phyloP scores from a whole-genome alignment of 1,140 invertebrate genomes.

The Musca domestica region DNA sequence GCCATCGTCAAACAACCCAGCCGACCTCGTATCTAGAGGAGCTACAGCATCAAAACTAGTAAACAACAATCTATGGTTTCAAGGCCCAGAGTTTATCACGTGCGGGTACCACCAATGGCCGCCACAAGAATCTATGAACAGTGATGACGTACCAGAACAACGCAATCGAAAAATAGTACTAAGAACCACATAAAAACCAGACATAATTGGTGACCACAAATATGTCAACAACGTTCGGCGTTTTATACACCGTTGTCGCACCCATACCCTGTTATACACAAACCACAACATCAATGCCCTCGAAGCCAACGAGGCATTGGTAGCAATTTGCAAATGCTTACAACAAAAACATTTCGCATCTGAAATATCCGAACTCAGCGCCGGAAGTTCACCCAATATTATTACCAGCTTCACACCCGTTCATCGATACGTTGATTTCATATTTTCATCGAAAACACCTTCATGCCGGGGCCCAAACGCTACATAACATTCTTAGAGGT shows the following conservation, averaged over 20 bases:
- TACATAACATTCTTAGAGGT: background rate
- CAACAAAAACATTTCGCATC: background rate
- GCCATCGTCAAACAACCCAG: constrained; percentile 36
- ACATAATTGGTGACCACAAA: constrained; percentile 3
- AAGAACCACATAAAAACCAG: background rate
- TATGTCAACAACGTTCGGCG: background rate
- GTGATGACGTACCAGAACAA: background rate
- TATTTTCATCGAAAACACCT: background rate
- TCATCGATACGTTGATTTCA: background rate
- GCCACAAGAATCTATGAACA: no score
- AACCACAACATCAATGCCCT: no score
- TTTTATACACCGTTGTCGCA: background rate
- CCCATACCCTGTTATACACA: background rate
- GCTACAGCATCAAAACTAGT: constrained; percentile 31
- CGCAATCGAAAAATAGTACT: background rate
- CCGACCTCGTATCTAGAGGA: constrained; percentile 36
- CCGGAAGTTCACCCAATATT: constrained; percentile 4
- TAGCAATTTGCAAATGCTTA: background rate
- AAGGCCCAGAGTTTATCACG: constrained; percentile 34
- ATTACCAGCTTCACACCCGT: constrained; percentile 8
- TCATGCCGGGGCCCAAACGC: background rate
- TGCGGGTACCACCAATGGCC: background rate
- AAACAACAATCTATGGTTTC: constrained; percentile 41
- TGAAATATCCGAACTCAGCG: background rate
- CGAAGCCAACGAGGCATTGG: background rate